Conservation (phyloP, 2,888 invertebrate species). For the Stramonita haemastoma region DNA sequence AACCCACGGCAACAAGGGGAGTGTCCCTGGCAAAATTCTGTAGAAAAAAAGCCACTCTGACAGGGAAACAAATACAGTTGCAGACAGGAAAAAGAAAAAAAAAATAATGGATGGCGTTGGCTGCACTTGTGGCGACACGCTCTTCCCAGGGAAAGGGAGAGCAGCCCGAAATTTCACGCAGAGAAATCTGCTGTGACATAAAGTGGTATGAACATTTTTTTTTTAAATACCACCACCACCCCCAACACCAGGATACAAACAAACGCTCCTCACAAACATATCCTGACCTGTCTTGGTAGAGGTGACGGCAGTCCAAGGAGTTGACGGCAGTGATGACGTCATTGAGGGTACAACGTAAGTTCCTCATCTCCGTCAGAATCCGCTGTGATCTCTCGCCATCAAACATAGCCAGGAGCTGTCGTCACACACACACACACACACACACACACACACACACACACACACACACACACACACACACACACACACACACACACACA, state of each 20-base stretch:
- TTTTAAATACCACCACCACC: too few species aligned
- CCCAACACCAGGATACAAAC: not conserved
- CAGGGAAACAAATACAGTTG: too few species aligned
- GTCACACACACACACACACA: not conserved
- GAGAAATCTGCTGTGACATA: too few species aligned
- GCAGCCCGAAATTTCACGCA: too few species aligned
- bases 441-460: not conserved
- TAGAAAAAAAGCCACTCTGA: too few species aligned
- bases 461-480: not conserved
- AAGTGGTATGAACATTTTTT: too few species aligned
- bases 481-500: not conserved
- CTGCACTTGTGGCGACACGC: too few species aligned
- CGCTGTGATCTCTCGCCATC: slow-evolving; percentile 66
- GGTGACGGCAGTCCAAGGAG: slow-evolving; percentile 60
- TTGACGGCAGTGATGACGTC: slow-evolving; percentile 62
- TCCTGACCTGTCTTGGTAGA: slow-evolving; percentile 62
- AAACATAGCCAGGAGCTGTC: slow-evolving; percentile 63
- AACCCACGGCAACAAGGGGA: too few species aligned
- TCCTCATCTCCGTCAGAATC: slow-evolving; percentile 63
- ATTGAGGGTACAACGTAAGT: slow-evolving; percentile 60
- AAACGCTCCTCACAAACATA: not conserved
- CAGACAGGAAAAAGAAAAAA: too few species aligned
- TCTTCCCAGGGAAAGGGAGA: too few species aligned
- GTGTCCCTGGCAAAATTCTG: too few species aligned
- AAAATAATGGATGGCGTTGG: too few species aligned